Evolutionary conservation across 2,113 vertebrate species (phyloP).

Genomic region (Scomber colias): DNA sequence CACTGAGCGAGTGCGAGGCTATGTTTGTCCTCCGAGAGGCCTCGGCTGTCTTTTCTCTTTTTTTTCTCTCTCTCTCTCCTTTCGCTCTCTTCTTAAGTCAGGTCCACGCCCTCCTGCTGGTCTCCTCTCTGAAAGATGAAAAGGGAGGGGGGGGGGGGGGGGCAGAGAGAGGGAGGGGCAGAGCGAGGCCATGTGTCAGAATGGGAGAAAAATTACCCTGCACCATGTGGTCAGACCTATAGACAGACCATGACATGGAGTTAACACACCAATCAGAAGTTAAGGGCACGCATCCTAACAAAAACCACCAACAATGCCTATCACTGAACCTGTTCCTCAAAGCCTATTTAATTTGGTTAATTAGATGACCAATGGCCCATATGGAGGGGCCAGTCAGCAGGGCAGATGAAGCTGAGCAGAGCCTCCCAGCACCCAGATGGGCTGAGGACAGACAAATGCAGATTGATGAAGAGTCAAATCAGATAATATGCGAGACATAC

Average conservation of each 20-base stretch:
- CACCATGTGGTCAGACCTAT: constrained; percentile 75
- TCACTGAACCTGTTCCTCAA: constrained; percentile 32
- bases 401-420: constrained; percentile 64
- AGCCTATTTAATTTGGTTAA: constrained; percentile 51
- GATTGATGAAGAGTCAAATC: not conserved
- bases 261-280: constrained; percentile 49
- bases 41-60: constrained; percentile 23
- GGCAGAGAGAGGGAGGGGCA: constrained; percentile 50
- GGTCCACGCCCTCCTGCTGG: constrained; percentile 79
- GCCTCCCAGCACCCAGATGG: constrained; percentile 62
- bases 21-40: constrained; percentile 23
- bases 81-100: constrained; percentile 44
- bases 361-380: constrained; percentile 63
- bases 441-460: constrained; percentile 46
- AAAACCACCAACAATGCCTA: constrained; percentile 6
- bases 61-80: constrained; percentile 2
- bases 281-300: constrained; percentile 18
- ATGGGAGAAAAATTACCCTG: constrained; percentile 68
- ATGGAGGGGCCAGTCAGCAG: constrained; percentile 52
- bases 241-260: constrained; percentile 46
- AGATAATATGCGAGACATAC: constrained; percentile 39
- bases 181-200: constrained; percentile 76
- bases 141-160: constrained; percentile 31
- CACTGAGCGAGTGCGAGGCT: constrained; percentile 52
- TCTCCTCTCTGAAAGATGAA: constrained; percentile 69